phyloP scores from a whole-genome alignment of 2,797 vertebrate genomes.

The Ctenosaura bakeri region DNA sequence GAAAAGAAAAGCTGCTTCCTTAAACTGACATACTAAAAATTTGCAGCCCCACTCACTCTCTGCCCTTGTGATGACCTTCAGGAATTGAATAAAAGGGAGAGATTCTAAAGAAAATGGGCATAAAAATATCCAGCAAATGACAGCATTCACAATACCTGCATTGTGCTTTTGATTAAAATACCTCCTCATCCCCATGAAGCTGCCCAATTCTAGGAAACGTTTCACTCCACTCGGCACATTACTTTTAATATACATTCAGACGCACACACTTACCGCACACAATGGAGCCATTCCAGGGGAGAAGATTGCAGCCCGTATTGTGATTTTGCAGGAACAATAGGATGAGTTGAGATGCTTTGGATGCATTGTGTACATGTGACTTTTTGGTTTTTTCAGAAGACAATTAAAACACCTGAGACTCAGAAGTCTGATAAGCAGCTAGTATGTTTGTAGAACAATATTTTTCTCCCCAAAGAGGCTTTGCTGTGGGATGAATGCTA shows the following conservation, averaged over 20 bases:
- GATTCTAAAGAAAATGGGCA: neutral
- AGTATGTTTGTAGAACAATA: neutral
- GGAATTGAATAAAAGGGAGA: slow-evolving; percentile 33
- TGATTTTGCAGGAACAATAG: slow-evolving; percentile 50
- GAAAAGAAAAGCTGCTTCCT: neutral
- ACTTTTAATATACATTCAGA: slow-evolving; percentile 52
- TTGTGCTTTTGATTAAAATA: slow-evolving; percentile 37
- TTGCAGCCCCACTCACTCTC: neutral
- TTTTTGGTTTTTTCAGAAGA: slow-evolving; percentile 48
- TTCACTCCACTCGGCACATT: slow-evolving; percentile 4
- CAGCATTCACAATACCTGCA: neutral
- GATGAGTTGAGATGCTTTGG: slow-evolving; percentile 28
- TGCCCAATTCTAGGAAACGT: rapidly evolving
- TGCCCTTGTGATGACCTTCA: slow-evolving; percentile 3
- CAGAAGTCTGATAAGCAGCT: slow-evolving; percentile 42
- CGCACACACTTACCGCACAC: slow-evolving; percentile 27
- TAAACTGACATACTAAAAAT: neutral
- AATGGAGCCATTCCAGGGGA: slow-evolving; percentile 33
- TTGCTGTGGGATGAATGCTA: slow-evolving; percentile 30
- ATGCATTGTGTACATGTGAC: slow-evolving; percentile 42
- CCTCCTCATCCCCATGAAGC: neutral
- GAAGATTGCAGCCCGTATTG: slow-evolving; percentile 52
- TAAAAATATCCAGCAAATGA: neutral
- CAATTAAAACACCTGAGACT: slow-evolving; percentile 58
- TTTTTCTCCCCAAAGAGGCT: slow-evolving; percentile 10